Percentiles rank a stretch among this genome's conserved stretches.
Evolutionary conservation across 2,113 vertebrate genomes (phyloP).

Genomic region (Phyllostomus discolor): DNA sequence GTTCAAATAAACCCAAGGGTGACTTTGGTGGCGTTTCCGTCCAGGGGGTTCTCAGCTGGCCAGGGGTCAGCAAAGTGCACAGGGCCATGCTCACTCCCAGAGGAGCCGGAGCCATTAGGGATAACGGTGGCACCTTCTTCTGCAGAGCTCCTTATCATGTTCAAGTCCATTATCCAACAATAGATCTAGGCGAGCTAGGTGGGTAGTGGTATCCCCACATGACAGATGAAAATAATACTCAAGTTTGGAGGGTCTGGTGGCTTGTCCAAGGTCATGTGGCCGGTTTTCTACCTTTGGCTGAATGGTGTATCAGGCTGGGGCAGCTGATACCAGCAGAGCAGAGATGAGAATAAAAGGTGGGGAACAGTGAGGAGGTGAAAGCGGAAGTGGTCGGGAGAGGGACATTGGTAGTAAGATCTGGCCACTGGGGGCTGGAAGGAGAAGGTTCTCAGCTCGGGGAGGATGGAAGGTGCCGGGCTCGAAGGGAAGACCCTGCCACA

Average conservation of each 20-base stretch:
- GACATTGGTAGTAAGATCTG: background rate
- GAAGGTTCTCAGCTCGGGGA: background rate
- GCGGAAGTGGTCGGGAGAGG: slow-evolving; percentile 4
- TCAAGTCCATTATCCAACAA: background rate
- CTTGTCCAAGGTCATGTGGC: background rate
- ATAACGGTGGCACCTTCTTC: background rate
- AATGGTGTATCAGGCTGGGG: background rate
- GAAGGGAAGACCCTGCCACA: background rate
- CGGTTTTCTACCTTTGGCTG: background rate
- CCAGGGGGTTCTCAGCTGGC: slow-evolving; percentile 8
- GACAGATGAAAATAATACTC: background rate
- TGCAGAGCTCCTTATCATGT: background rate
- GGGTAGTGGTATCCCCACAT: background rate
- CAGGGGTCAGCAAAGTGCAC: background rate
- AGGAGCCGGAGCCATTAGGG: background rate
- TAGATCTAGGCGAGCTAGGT: background rate
- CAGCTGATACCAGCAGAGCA: background rate
- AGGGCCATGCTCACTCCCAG: background rate
- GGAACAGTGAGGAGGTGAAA: background rate
- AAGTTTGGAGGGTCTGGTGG: background rate
- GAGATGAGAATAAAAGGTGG: slow-evolving; percentile 42
- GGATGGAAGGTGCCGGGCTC: background rate
- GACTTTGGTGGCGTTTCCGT: slow-evolving; percentile 27
- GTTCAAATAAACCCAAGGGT: slow-evolving; percentile 32
- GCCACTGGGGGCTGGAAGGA: slow-evolving; percentile 15